phyloP scores from a whole-genome alignment of 53 echinoderm and acorn worm species.

The Holothuria scabra region DNA sequence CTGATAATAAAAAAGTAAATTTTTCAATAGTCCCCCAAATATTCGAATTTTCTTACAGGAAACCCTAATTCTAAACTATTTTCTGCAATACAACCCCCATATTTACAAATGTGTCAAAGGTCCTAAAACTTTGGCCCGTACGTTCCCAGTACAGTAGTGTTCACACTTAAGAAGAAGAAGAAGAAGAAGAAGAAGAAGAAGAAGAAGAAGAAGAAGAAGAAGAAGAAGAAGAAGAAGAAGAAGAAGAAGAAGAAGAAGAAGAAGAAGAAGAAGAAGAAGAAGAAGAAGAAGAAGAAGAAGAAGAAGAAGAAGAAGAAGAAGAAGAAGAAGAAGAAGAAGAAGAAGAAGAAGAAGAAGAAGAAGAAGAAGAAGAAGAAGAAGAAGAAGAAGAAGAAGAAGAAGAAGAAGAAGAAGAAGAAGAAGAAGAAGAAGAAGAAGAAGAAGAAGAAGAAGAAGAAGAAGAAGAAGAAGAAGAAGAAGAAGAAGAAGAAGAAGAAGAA shows the following conservation, averaged over 20 bases:
- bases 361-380: neutral
- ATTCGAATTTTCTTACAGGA: no score
- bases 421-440: neutral
- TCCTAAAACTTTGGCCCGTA: no score
- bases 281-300: neutral
- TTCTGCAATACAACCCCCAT: no score
- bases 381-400: neutral
- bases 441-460: neutral
- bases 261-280: neutral
- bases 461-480: neutral
- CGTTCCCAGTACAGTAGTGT: no score
- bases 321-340: neutral
- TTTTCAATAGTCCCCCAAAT: no score
- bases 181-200: no score
- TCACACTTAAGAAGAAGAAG: no score
- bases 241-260: neutral
- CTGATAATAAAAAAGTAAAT: no score
- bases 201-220: neutral
- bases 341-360: neutral
- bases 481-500: neutral
- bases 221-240: neutral
- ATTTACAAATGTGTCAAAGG: no score
- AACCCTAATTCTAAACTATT: no score
- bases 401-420: neutral
- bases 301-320: neutral